Conservation (phyloP, 1,140 invertebrate genomes). For the Lepidotrigona ventralis region DNA sequence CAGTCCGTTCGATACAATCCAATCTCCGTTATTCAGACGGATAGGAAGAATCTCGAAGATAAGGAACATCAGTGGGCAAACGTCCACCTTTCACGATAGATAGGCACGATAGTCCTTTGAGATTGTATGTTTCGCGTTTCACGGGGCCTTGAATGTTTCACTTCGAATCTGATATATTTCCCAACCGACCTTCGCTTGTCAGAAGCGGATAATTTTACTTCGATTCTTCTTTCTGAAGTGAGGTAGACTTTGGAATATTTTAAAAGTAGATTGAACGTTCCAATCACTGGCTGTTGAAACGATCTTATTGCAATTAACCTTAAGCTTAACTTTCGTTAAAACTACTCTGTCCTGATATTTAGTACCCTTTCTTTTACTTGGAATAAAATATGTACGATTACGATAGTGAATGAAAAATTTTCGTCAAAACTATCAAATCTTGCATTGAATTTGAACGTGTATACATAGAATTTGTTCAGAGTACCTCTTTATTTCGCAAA, state of each 20-base stretch:
- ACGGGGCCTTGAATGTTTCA: constrained; percentile 12
- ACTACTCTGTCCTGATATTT: not conserved
- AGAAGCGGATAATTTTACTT: too few relatives aligned
- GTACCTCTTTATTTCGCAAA: too few relatives aligned
- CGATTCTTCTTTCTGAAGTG: too few relatives aligned
- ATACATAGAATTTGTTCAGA: too few relatives aligned
- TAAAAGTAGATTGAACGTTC: not conserved
- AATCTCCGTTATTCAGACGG: constrained; percentile 10
- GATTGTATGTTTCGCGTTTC: not conserved
- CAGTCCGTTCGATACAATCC: constrained; percentile 40
- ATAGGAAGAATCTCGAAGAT: constrained; percentile 5
- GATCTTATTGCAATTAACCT: not conserved
- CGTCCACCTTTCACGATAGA: constrained; percentile 38
- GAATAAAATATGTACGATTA: too few relatives aligned
- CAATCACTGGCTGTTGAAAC: not conserved
- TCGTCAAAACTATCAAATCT: too few relatives aligned
- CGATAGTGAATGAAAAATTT: too few relatives aligned
- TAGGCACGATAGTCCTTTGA: not conserved
- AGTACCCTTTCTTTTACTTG: not conserved
- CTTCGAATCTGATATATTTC: not conserved
- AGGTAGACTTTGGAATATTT: not conserved
- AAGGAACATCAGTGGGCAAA: constrained; percentile 19
- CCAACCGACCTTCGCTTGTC: not conserved
- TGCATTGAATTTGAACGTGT: too few relatives aligned
- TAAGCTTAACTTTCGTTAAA: not conserved